phyloP scores from a whole-genome alignment of 1,140 invertebrate species.

The Drosophila serrata region DNA sequence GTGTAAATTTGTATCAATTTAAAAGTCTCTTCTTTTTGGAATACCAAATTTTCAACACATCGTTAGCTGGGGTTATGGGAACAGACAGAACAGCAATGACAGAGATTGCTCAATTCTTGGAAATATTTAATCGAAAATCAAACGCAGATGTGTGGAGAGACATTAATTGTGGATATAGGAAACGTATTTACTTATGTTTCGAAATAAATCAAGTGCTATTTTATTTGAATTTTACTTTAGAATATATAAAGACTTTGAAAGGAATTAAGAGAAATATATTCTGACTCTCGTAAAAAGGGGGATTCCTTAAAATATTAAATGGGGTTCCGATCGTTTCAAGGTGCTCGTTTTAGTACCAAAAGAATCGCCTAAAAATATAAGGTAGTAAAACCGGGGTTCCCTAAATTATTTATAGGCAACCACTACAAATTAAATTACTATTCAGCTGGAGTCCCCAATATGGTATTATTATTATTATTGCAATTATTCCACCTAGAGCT shows the following conservation, averaged over 20 bases:
- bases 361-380: neutral
- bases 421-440: neutral
- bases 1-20: constrained; percentile 70
- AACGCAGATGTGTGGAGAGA: neutral
- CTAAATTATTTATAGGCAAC: neutral
- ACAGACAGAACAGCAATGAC: neutral
- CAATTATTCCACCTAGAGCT: neutral
- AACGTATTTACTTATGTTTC: neutral
- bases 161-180: neutral
- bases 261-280: neutral
- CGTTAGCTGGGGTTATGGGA: constrained; percentile 40
- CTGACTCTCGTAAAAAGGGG: constrained; percentile 3
- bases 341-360: too few species aligned
- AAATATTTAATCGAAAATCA: neutral
- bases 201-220: neutral
- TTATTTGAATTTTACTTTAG: neutral
- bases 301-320: neutral
- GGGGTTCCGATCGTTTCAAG: neutral
- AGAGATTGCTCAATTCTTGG: constrained; percentile 10
- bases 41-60: constrained; percentile 70
- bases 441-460: neutral
- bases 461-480: too few species aligned
- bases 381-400: neutral
- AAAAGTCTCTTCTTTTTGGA: constrained; percentile 21
- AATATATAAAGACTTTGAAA: too few species aligned